Percentiles rank a stretch among this genome's conserved stretches.
phyloP scores from a whole-genome alignment of 2,797 vertebrate genomes.

The Xerus rutilus region DNA sequence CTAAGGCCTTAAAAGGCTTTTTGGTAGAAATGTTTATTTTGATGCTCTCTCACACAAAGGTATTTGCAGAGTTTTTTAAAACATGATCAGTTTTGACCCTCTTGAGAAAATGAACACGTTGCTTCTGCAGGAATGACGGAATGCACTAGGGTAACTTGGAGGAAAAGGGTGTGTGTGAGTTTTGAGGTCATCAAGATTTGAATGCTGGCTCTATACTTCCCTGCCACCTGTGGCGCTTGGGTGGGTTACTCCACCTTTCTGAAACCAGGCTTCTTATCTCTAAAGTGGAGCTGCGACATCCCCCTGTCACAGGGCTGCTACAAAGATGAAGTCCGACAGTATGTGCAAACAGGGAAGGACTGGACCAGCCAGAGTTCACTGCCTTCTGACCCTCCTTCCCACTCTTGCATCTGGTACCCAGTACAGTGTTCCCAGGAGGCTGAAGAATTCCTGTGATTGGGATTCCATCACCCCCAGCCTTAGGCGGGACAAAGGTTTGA shows the following conservation, averaged over 20 bases:
- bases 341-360: neutral
- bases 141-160: fast-evolving
- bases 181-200: neutral
- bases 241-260: neutral
- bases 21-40: neutral
- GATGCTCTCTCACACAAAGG: neutral
- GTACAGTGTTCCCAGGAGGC: neutral
- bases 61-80: neutral
- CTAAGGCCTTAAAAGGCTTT: neutral
- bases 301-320: neutral
- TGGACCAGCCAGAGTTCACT: too few relatives aligned
- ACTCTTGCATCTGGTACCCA: neutral
- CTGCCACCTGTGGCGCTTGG: neutral
- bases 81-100: neutral
- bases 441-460: neutral
- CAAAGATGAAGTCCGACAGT: neutral
- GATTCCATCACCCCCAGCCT: neutral
- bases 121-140: neutral
- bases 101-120: fast-evolving
- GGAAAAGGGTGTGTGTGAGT: neutral
- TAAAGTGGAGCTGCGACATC: neutral
- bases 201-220: neutral
- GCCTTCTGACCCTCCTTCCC: neutral
- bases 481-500: neutral
- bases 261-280: neutral